Conservation (phyloP, 1,140 invertebrate species). For the Meloidogyne floridensis region DNA sequence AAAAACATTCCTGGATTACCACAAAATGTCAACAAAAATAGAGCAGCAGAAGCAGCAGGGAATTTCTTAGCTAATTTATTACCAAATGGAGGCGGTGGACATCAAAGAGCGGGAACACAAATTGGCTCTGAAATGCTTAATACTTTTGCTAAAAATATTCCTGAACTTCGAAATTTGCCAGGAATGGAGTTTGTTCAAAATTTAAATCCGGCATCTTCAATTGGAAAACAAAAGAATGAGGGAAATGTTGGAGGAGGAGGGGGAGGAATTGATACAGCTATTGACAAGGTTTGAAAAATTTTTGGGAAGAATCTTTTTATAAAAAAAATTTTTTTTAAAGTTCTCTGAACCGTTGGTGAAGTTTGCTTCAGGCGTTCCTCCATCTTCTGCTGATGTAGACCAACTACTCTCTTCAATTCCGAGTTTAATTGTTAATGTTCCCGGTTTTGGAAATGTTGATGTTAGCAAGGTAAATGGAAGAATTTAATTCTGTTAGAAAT, state of each 20-base stretch:
- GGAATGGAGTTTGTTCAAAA: constrained; percentile 33
- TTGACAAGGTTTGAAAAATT: neutral
- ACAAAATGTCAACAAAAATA: neutral
- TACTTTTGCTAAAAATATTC: constrained; percentile 13
- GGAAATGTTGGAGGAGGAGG: neutral
- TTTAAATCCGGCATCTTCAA: constrained; percentile 3
- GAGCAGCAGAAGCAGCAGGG: constrained; percentile 19
- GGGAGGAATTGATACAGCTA: constrained; percentile 5
- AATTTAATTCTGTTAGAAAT: too few relatives aligned
- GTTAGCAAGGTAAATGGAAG: constrained; percentile 43
- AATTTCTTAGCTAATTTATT: constrained; percentile 10
- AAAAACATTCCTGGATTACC: constrained; percentile 16
- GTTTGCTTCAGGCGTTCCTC: constrained; percentile 54
- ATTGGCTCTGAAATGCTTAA: constrained; percentile 27
- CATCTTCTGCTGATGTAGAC: constrained; percentile 47
- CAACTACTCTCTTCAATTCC: constrained; percentile 56
- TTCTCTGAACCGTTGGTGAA: constrained; percentile 56
- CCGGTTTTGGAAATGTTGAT: constrained; percentile 60
- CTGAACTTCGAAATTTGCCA: constrained; percentile 32
- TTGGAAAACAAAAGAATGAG: neutral
- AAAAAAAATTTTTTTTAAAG: constrained; percentile 30
- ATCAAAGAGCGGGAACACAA: neutral
- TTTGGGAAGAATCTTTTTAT: neutral
- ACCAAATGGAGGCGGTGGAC: neutral
- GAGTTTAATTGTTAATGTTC: constrained; percentile 60